Percentiles rank a stretch among this genome's conserved stretches.
Conservation (phyloP, 2,888 invertebrate genomes). For the Zygaena filipendulae region DNA sequence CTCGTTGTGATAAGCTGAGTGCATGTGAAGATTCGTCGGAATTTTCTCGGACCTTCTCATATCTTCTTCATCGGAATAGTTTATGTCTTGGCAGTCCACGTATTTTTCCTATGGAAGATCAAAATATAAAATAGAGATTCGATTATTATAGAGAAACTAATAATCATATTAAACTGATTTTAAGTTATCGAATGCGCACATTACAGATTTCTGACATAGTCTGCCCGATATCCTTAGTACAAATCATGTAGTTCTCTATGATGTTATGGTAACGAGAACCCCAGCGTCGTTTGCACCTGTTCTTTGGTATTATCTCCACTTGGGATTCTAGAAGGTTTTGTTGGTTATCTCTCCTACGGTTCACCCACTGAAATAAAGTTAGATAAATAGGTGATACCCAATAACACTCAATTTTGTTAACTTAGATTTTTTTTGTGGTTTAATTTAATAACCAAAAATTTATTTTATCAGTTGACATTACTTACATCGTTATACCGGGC, state of each 20-base stretch:
- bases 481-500: conserved; percentile 43
- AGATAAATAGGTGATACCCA: too few species aligned
- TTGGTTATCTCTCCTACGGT: conserved; percentile 34
- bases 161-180: too few species aligned
- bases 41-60: conserved; percentile 28
- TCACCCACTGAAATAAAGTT: conserved; percentile 35
- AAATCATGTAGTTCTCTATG: conserved; percentile 57
- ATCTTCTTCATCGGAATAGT: conserved; percentile 42
- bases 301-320: conserved; percentile 43
- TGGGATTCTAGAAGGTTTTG: conserved; percentile 35
- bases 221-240: conserved; percentile 47
- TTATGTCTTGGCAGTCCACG: conserved; percentile 51
- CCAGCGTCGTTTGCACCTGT: conserved; percentile 48
- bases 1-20: conserved; percentile 41
- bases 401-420: too few species aligned
- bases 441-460: too few species aligned
- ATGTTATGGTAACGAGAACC: conserved; percentile 46
- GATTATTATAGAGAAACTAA: too few species aligned
- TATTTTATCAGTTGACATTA: conserved; percentile 3
- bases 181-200: too few species aligned
- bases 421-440: too few species aligned
- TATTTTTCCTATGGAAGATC: conserved; percentile 41
- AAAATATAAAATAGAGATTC: conserved; percentile 4
- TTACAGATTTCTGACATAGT: conserved; percentile 57
- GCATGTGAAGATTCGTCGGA: conserved; percentile 40